Base-by-base conservation (phyloP, 2,113 vertebrate species). In the Melanotaenia duboulayi region DNA sequence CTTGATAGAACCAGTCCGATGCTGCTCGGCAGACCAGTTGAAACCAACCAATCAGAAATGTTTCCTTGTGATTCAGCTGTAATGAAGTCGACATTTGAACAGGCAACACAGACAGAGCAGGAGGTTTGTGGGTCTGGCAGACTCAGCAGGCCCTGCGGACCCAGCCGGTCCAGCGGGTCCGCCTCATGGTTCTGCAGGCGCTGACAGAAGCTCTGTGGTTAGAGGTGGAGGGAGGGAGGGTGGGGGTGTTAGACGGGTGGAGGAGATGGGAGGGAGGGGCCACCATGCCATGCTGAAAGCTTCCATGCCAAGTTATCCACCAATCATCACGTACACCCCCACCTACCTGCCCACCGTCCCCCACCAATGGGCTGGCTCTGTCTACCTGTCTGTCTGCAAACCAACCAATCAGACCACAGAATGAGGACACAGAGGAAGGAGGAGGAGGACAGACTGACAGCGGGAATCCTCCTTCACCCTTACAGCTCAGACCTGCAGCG, bases 271-370 rank as follows among this genome's bases (percentile, higher is more conserved):
- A 54, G 28, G 64, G 17, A 23, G 19, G 52, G 11, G 12, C 1
- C 84, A 80, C 84, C 85, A 91, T 93, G 92, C 92, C 92, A 94
- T 93, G 93, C 93, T 60, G 74, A 92, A 83, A 76, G 63, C 81
- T 80, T 87, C 86, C 91, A 93, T 92, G 92, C 93, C 83, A 89
- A 92, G 82, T 87, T 61, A 52, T 81, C 73, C 68, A 89, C 83
- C 82, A 90, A 84, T 85, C 72, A 83, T 46, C 82, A 78, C 54
- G 74, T 83, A 65, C 7, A 85, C 16, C 80, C 75, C 74, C 75
- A 93, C 93, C 91, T 94, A 94, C 94, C 93, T 94, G 92, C 91
- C 92, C 90, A 91, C 90, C 81, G 66, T 92, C 91, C 84, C 86
- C 90, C 79, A 91, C 84, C 87, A 90, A 88, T 87, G 92, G 87